A percentile compares a stretch with the other conserved stretches of the same genome.
These are phyloP conservation scores for Halictus quadricinctus DNA, from an alignment of 2,888 invertebrate genomes.

Conservation along the genomic window DNA sequence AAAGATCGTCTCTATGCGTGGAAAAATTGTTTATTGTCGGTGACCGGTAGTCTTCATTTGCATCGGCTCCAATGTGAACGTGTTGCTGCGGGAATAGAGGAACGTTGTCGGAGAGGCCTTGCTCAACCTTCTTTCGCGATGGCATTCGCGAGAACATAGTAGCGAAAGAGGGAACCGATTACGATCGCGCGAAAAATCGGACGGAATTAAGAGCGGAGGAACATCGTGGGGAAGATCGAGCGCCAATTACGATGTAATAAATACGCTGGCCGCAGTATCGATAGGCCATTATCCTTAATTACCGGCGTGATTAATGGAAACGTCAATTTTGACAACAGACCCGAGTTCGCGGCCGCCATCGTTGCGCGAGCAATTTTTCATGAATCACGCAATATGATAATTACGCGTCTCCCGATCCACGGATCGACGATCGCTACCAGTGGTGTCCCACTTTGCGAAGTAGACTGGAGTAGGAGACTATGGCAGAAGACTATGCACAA, in stretches of 20 bases:
- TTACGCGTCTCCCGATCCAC: slow-evolving; percentile 1
- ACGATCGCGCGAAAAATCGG: slow-evolving; percentile 3
- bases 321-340: background rate
- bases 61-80: slow-evolving; percentile 5
- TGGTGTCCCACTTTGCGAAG: background rate
- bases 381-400: slow-evolving; percentile 11
- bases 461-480: background rate
- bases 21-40: slow-evolving; percentile 25
- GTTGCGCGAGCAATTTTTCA: background rate
- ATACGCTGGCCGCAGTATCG: background rate
- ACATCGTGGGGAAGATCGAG: background rate
- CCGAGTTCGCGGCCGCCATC: background rate
- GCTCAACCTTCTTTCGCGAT: slow-evolving; percentile 1
- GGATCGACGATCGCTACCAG: background rate
- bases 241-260: background rate
- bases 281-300: slow-evolving; percentile 2
- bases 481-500: background rate
- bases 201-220: background rate
- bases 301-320: background rate
- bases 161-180: slow-evolving; percentile 11
- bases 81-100: slow-evolving; percentile 12
- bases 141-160: background rate
- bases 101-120: background rate
- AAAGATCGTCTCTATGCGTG: slow-evolving; percentile 12
- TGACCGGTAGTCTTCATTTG: slow-evolving; percentile 8